A percentile compares a stretch with the other conserved stretches of the same genome.
Conservation (phyloP, 2,113 vertebrate species). For the Oryzias woworae region DNA sequence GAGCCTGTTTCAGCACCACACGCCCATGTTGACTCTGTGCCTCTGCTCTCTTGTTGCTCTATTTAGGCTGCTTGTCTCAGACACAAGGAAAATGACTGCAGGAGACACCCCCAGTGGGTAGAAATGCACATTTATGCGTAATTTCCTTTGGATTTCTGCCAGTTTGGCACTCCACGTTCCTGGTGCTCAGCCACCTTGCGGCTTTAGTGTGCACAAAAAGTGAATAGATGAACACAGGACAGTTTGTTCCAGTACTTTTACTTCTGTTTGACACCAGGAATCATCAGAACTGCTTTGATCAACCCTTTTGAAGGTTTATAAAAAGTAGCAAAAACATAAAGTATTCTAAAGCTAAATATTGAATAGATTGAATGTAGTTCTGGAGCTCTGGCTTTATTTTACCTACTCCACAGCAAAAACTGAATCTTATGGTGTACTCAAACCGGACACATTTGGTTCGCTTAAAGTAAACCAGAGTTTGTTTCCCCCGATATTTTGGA, state of each 20-base stretch:
- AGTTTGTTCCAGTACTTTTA: conserved; percentile 4
- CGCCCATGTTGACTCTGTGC: conserved; percentile 40
- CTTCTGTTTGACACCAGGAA: conserved; percentile 1
- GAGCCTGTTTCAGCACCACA: conserved; percentile 43
- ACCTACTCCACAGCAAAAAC: too few relatives aligned
- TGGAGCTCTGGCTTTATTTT: too few relatives aligned
- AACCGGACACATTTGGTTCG: too few relatives aligned
- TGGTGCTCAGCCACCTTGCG: conserved; percentile 34
- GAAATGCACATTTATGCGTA: conserved; percentile 62
- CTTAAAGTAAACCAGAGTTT: too few relatives aligned
- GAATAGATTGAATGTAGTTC: too few relatives aligned
- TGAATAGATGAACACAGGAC: conserved; percentile 13
- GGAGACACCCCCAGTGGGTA: conserved; percentile 51
- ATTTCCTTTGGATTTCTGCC: conserved; percentile 54
- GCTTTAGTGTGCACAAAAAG: conserved; percentile 29
- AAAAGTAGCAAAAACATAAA: too few relatives aligned
- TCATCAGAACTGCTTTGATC: too few relatives aligned
- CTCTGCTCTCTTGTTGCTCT: conserved; percentile 34
- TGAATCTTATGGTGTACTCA: too few relatives aligned
- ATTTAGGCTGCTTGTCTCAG: conserved; percentile 25
- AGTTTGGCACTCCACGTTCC: conserved; percentile 39
- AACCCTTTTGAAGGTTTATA: too few relatives aligned
- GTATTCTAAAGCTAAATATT: too few relatives aligned
- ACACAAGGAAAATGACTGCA: conserved; percentile 31
- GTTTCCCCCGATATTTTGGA: too few relatives aligned